Evolutionary conservation across 2,113 vertebrate genomes (phyloP).

Genomic region (Tapirus terrestris): DNA sequence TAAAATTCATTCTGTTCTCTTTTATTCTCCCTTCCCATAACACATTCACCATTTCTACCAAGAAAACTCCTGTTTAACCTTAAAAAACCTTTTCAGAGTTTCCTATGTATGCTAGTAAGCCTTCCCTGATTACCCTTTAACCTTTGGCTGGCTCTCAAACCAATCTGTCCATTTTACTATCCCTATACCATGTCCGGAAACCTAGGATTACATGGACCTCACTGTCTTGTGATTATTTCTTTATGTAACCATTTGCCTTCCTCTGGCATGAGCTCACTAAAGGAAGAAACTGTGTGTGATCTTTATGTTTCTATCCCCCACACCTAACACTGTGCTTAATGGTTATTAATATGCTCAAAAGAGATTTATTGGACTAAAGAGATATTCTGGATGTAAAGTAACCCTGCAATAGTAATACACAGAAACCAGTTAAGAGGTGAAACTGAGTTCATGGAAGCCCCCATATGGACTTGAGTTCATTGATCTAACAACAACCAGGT

Average conservation of each 20-base stretch:
- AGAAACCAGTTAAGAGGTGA: slow-evolving; percentile 13
- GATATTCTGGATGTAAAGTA: neutral
- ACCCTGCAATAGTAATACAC: neutral
- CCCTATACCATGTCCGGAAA: neutral
- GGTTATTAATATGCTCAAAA: neutral
- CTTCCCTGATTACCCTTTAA: neutral
- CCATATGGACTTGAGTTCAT: neutral
- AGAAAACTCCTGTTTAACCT: neutral
- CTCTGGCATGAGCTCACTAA: neutral
- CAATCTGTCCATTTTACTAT: neutral
- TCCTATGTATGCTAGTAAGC: neutral
- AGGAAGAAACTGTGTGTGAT: neutral
- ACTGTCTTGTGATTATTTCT: neutral
- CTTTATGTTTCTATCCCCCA: neutral
- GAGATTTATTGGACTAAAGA: neutral
- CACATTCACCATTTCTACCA: neutral
- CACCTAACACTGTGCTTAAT: neutral
- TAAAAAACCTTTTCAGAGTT: neutral
- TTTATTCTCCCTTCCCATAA: neutral
- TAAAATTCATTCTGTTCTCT: neutral
- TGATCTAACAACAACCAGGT: neutral
- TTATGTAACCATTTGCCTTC: neutral
- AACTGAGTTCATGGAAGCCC: neutral
- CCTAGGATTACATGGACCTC: neutral
- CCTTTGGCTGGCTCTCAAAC: neutral